phyloP scores from a whole-genome alignment of 2,113 vertebrate species.

The Ceyx margarethae region DNA sequence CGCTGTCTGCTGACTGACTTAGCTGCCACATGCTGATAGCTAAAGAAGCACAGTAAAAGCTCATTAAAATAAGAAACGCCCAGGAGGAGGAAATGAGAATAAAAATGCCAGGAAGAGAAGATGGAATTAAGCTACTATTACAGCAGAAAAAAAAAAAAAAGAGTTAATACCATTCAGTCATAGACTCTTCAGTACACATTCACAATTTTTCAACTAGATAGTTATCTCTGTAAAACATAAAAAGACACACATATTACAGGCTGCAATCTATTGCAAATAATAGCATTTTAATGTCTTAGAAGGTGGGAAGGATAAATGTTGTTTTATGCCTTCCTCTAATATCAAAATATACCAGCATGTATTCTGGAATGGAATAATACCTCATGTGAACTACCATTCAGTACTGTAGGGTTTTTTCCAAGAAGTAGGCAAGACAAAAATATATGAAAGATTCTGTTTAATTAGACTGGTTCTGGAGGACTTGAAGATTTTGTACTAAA shows the following conservation, averaged over 20 bases:
- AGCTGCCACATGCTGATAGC: neutral
- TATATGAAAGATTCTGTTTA: neutral
- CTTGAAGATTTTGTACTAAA: neutral
- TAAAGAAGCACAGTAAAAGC: neutral
- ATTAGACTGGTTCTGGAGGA: neutral
- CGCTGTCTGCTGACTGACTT: neutral
- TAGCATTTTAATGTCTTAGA: neutral
- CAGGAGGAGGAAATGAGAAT: neutral
- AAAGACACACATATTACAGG: neutral
- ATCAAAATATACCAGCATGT: neutral
- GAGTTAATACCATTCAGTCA: neutral
- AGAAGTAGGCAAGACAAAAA: neutral
- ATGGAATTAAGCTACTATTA: neutral
- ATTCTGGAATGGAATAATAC: neutral
- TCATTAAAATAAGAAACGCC: neutral
- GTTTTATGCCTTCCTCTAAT: neutral
- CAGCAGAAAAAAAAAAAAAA: neutral
- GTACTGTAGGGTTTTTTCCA: neutral
- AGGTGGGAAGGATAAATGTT: neutral
- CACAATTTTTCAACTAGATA: neutral
- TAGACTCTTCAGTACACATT: neutral
- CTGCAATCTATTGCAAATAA: neutral
- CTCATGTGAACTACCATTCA: fast-evolving
- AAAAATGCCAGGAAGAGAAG: neutral
- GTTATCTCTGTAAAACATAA: neutral